Conservation (phyloP, 1,140 invertebrate genomes). For the Cephus cinctus region DNA sequence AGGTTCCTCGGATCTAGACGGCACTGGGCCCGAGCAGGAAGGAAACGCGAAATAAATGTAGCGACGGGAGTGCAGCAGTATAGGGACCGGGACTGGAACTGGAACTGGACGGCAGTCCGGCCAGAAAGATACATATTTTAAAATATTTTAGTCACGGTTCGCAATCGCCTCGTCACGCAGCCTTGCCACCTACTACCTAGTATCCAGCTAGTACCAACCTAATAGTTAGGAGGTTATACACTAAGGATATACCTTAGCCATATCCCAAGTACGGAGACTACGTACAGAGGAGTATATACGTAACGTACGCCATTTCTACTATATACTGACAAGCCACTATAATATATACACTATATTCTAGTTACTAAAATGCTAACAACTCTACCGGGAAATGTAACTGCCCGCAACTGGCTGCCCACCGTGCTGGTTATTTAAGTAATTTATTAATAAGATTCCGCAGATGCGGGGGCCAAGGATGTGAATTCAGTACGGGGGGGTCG, state of each 20-base stretch:
- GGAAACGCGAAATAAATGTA: slow-evolving; percentile 58
- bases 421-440: slow-evolving; percentile 3
- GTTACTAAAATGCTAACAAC: no score
- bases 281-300: no score
- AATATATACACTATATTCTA: no score
- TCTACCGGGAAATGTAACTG: slow-evolving; percentile 25
- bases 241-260: slow-evolving; percentile 10
- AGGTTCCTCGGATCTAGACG: no score
- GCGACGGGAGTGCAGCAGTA: slow-evolving; percentile 27
- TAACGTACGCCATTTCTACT: no score
- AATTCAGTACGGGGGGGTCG: no score
- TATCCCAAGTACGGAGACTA: no score
- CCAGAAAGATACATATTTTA: slow-evolving; percentile 60
- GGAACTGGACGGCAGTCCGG: slow-evolving; percentile 55
- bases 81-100: slow-evolving; percentile 44
- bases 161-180: slow-evolving; percentile 58
- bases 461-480: slow-evolving; percentile 1
- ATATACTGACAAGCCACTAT: no score
- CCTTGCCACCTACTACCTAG: slow-evolving; percentile 54
- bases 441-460: slow-evolving; percentile 18
- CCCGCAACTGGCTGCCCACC: slow-evolving; percentile 7
- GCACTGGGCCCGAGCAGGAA: no score
- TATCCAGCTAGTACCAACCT: slow-evolving; percentile 52
- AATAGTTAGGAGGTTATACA: slow-evolving; percentile 31
- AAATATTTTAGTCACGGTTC: slow-evolving; percentile 59